phyloP scores from a whole-genome alignment of 2,888 invertebrate genomes.

The Drosophila pseudotakahashii region DNA sequence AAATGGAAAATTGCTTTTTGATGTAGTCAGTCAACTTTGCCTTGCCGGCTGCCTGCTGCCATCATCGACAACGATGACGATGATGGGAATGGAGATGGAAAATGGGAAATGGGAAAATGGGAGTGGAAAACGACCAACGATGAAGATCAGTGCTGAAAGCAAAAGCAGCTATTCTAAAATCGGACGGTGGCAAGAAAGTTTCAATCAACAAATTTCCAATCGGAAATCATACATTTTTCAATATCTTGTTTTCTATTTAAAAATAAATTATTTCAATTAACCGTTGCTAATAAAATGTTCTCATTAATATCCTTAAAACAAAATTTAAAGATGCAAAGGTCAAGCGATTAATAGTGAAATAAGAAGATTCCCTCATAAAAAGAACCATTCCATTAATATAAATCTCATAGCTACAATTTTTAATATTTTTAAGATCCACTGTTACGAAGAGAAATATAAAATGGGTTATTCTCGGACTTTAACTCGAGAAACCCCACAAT shows the following conservation, averaged over 20 bases:
- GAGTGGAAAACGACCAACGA: neutral
- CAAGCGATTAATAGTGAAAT: no score
- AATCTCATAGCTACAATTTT: no score
- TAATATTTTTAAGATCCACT: no score
- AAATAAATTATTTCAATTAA: no score
- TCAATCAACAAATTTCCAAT: neutral
- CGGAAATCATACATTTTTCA: neutral
- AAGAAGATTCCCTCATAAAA: no score
- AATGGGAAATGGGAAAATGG: slow-evolving; percentile 13
- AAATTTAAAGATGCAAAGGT: no score
- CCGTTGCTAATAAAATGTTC: no score
- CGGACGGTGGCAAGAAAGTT: neutral
- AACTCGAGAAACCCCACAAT: no score
- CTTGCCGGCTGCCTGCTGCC: slow-evolving; percentile 30
- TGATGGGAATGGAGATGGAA: slow-evolving; percentile 20
- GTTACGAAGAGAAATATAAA: no score
- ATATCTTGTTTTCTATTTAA: neutral
- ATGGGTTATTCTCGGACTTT: no score
- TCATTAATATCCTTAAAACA: no score
- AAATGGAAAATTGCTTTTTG: slow-evolving; percentile 78
- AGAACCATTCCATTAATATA: no score
- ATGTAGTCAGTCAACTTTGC: slow-evolving; percentile 67
- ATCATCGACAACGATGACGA: slow-evolving; percentile 49
- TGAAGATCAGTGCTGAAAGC: slow-evolving; percentile 9
- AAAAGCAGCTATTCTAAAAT: neutral